These are phyloP conservation scores for Phyllotreta striolata DNA, from an alignment of 2,888 invertebrate genomes.

Conservation along the genomic window DNA sequence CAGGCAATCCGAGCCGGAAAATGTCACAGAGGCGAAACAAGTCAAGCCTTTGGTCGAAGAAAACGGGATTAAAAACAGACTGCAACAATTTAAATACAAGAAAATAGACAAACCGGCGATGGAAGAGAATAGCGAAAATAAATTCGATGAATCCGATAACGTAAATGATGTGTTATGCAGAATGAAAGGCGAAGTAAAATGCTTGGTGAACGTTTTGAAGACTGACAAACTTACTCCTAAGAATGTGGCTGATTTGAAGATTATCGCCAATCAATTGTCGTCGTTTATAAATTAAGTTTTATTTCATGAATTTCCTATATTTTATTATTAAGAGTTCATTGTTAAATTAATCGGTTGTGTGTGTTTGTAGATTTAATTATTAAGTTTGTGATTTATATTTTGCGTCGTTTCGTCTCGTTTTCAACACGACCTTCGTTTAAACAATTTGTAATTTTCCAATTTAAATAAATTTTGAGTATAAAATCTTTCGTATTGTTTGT, in stretches of 20 bases:
- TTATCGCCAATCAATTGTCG: slow-evolving; percentile 43
- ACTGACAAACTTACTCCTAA: slow-evolving; percentile 45
- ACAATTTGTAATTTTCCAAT: too few species aligned
- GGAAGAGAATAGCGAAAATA: slow-evolving; percentile 8
- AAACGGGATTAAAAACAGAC: slow-evolving; percentile 1
- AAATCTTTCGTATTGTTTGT: too few species aligned
- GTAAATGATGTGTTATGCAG: slow-evolving; percentile 40
- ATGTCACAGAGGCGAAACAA: not conserved
- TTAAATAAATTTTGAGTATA: too few species aligned
- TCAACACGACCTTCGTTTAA: too few species aligned
- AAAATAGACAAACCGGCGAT: slow-evolving; percentile 7
- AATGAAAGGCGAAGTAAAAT: slow-evolving; percentile 47
- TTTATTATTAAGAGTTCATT: not conserved
- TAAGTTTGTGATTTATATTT: too few species aligned
- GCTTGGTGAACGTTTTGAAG: slow-evolving; percentile 42
- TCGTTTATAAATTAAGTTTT: slow-evolving; percentile 35
- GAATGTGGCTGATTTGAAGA: slow-evolving; percentile 44
- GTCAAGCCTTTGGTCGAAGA: not conserved
- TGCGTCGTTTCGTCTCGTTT: too few species aligned
- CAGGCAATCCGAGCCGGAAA: not conserved
- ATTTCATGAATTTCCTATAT: slow-evolving; percentile 13
- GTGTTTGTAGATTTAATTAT: too few species aligned
- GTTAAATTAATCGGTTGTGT: too few species aligned
- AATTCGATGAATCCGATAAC: slow-evolving; percentile 26
- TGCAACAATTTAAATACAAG: slow-evolving; percentile 8